Evolutionary conservation across 2,113 vertebrate species (phyloP).

Genomic region (Aegithalos caudatus): DNA sequence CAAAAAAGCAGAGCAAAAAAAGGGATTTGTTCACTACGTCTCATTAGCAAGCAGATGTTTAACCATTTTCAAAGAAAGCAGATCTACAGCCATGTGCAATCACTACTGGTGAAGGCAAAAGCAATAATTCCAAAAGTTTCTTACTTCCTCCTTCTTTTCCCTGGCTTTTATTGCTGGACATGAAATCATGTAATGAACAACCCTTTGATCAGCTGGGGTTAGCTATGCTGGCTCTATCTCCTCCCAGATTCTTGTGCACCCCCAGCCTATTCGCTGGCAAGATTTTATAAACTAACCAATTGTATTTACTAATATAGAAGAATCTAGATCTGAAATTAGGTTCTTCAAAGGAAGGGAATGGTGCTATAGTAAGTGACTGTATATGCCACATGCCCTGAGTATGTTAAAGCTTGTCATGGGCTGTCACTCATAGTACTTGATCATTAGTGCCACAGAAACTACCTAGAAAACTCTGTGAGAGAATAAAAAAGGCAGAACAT

Average conservation of each 20-base stretch:
- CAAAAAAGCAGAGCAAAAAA: not conserved
- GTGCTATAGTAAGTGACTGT: not conserved
- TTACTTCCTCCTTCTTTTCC: not conserved
- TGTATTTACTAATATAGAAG: not conserved
- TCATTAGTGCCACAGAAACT: not conserved
- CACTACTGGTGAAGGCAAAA: not conserved
- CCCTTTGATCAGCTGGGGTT: not conserved
- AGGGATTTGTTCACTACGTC: not conserved
- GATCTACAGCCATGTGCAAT: no score
- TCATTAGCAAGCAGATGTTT: not conserved
- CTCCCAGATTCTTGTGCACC: not conserved
- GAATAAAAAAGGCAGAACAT: not conserved
- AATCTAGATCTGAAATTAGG: not conserved
- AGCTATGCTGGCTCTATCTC: not conserved
- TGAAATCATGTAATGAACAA: no score
- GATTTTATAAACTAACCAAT: not conserved
- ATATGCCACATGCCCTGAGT: not conserved
- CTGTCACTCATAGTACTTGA: not conserved
- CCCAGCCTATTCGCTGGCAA: accelerated
- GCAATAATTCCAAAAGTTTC: accelerated
- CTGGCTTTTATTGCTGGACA: not conserved
- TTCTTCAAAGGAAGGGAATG: not conserved
- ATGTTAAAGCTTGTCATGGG: not conserved
- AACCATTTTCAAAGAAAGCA: not conserved
- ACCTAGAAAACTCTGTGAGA: not conserved